phyloP scores from a whole-genome alignment of 1,140 invertebrate genomes.

The Maniola jurtina region DNA sequence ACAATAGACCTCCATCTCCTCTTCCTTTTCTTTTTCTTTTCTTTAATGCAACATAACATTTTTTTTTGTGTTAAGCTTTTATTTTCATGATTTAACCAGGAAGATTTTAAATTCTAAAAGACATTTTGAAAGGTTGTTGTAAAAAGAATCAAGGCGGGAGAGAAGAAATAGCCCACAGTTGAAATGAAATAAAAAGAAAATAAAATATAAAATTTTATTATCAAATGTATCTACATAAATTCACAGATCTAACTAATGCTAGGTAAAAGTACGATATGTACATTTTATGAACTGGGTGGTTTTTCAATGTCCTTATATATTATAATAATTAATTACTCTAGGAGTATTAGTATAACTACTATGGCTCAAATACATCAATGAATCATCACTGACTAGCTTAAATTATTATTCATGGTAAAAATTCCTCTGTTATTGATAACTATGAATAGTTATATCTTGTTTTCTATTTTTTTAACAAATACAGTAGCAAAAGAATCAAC shows the following conservation, averaged over 20 bases:
- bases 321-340: background rate
- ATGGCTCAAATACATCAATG: constrained; percentile 12
- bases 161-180: too few species aligned
- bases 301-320: background rate
- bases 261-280: background rate
- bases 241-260: background rate
- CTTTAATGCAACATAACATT: too few species aligned
- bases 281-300: background rate
- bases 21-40: too few species aligned
- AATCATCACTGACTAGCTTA: constrained; percentile 17
- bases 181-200: too few species aligned
- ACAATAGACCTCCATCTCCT: too few species aligned
- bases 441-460: background rate
- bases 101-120: too few species aligned
- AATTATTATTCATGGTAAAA: background rate
- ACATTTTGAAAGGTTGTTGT: too few species aligned
- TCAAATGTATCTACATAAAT: background rate
- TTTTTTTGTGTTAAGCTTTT: too few species aligned
- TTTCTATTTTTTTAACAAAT: too few species aligned
- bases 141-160: too few species aligned
- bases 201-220: background rate
- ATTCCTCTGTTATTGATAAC: background rate
- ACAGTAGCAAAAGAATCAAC: too few species aligned
- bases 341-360: background rate
- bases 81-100: too few species aligned